Percentiles rank a stretch among this genome's conserved stretches.
These are phyloP conservation scores for Turnix velox DNA, from an alignment of 2,113 vertebrate species.

Conservation along the genomic window DNA sequence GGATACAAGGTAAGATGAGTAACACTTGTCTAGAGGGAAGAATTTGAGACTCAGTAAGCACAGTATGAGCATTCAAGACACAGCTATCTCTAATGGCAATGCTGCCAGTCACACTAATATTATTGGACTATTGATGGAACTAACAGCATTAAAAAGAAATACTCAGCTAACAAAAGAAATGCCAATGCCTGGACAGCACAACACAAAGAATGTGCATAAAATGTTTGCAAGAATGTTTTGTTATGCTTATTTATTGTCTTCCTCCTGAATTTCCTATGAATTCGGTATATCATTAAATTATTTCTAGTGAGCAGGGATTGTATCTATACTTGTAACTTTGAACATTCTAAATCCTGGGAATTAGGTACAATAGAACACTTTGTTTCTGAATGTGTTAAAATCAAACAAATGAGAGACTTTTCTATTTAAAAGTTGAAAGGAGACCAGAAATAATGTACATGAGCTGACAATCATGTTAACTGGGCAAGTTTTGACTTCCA, in stretches of 20 bases:
- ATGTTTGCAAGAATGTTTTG: background rate
- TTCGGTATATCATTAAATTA: background rate
- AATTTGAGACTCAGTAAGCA: background rate
- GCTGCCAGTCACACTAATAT: background rate
- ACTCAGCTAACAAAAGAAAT: background rate
- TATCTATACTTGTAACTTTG: background rate
- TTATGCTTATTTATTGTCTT: background rate
- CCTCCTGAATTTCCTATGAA: background rate
- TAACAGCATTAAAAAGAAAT: background rate
- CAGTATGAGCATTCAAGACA: background rate
- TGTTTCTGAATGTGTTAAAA: too few relatives aligned
- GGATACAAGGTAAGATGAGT: background rate
- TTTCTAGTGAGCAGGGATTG: background rate
- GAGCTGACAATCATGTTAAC: background rate
- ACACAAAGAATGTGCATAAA: background rate
- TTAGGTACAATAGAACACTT: background rate
- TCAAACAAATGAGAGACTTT: too few relatives aligned
- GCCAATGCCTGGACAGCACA: background rate
- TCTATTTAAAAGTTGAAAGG: too few relatives aligned
- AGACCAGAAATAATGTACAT: background rate
- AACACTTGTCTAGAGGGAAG: background rate
- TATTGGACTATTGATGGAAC: background rate
- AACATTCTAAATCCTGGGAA: background rate
- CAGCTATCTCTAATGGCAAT: background rate
- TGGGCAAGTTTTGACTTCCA: background rate